Evolutionary conservation across 2,888 invertebrate genomes (phyloP).

Genomic region (Agonopterix subpropinquella): DNA sequence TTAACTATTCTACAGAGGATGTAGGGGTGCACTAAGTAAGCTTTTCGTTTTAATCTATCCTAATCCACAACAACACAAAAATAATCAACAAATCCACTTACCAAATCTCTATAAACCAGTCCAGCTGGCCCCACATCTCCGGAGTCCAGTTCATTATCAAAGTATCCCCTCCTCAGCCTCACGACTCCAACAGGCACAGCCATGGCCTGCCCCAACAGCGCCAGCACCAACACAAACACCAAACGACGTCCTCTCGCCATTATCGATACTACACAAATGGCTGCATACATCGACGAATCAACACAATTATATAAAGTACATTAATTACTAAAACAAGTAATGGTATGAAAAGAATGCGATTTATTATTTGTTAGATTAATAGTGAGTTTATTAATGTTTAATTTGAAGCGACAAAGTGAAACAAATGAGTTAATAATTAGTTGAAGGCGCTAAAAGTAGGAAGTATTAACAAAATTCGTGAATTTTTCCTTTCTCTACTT

Average conservation of each 20-base stretch:
- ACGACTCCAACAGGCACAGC: slow-evolving; percentile 27
- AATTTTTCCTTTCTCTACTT: too few relatives aligned
- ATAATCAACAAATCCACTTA: slow-evolving; percentile 6
- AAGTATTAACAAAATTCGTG: too few relatives aligned
- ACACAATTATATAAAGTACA: neutral
- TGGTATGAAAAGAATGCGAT: neutral
- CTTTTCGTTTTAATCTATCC: too few relatives aligned
- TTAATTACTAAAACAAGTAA: neutral
- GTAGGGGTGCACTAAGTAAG: too few relatives aligned
- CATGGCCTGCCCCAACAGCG: slow-evolving; percentile 39
- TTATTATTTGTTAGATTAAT: neutral
- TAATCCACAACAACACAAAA: too few relatives aligned
- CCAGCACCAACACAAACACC: slow-evolving; percentile 28
- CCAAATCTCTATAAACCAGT: slow-evolving; percentile 12
- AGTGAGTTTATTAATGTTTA: neutral
- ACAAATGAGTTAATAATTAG: too few relatives aligned
- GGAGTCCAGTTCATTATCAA: slow-evolving; percentile 18
- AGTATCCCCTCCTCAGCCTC: slow-evolving; percentile 20
- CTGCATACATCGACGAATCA: slow-evolving; percentile 4
- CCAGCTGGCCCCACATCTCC: neutral
- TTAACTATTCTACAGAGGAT: too few relatives aligned
- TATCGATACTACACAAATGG: slow-evolving; percentile 23
- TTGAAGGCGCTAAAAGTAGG: too few relatives aligned
- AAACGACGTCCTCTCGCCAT: slow-evolving; percentile 40
- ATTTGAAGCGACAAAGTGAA: too few relatives aligned